phyloP scores from a whole-genome alignment of 2,113 vertebrate species.

The Phyllostomus hastatus region DNA sequence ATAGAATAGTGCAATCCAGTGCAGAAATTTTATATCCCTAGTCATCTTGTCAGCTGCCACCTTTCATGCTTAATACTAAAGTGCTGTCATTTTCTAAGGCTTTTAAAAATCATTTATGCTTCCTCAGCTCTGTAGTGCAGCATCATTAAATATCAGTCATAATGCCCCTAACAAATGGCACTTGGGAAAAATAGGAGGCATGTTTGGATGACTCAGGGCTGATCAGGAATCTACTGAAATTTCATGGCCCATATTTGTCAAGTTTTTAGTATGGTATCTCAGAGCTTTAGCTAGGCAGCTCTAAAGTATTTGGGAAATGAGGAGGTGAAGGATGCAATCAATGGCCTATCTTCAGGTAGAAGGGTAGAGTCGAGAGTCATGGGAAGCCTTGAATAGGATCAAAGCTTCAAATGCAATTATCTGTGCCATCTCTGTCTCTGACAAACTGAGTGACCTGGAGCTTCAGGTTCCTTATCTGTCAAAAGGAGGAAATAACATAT shows the following conservation, averaged over 20 bases:
- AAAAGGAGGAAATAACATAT: constrained; percentile 35
- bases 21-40: constrained; percentile 22
- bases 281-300: constrained; percentile 10
- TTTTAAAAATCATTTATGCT: constrained; percentile 74
- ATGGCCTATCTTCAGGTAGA: neutral
- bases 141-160: constrained; percentile 55
- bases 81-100: constrained; percentile 65
- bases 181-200: constrained; percentile 55
- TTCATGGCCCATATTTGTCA: constrained; percentile 31
- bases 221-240: constrained; percentile 46
- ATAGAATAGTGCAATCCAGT: neutral
- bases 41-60: constrained; percentile 54
- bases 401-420: neutral
- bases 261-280: neutral
- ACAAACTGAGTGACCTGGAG: constrained; percentile 45
- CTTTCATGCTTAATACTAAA: constrained; percentile 52
- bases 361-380: neutral
- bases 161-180: constrained; percentile 35
- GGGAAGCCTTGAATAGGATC: neutral
- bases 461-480: constrained; percentile 61
- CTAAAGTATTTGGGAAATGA: neutral
- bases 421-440: constrained; percentile 35
- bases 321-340: neutral
- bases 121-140: constrained; percentile 44
- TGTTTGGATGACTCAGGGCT: constrained; percentile 59